Evolutionary conservation across 2,113 vertebrate genomes (phyloP).

Genomic region (Fukomys damarensis): DNA sequence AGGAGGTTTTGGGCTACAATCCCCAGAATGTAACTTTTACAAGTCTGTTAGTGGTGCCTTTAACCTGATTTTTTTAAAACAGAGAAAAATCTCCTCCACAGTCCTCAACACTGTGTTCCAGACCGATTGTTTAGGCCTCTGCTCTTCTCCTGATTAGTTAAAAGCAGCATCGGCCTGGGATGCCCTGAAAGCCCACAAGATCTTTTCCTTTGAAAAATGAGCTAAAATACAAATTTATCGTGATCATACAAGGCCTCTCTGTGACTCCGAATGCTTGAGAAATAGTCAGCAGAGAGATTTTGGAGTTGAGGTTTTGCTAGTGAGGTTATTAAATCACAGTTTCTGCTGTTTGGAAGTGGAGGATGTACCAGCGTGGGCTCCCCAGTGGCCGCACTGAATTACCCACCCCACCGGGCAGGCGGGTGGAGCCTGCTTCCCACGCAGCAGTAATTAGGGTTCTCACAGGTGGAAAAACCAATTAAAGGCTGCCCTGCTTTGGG

Average conservation of each 20-base stretch:
- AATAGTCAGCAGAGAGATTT: background rate
- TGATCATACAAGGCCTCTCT: background rate
- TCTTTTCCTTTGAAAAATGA: background rate
- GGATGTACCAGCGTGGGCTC: rapidly evolving
- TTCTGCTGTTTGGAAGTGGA: background rate
- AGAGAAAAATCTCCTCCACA: background rate
- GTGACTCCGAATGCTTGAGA: background rate
- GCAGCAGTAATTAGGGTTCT: background rate
- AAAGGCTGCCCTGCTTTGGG: background rate
- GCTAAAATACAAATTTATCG: background rate
- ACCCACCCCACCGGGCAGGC: background rate
- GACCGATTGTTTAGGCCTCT: background rate
- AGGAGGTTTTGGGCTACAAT: background rate
- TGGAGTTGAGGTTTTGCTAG: background rate
- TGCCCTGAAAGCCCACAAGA: background rate
- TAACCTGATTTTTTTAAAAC: background rate
- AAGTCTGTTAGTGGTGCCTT: background rate
- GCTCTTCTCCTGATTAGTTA: background rate
- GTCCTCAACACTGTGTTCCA: background rate
- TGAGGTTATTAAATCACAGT: conserved; percentile 16
- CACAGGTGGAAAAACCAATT: background rate
- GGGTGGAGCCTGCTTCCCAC: background rate
- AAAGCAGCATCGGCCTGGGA: background rate
- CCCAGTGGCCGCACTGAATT: background rate
- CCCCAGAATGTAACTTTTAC: background rate